These are phyloP conservation scores for Plebejus melissa DNA, from an alignment of 2,888 invertebrate genomes.

Conservation along the genomic window DNA sequence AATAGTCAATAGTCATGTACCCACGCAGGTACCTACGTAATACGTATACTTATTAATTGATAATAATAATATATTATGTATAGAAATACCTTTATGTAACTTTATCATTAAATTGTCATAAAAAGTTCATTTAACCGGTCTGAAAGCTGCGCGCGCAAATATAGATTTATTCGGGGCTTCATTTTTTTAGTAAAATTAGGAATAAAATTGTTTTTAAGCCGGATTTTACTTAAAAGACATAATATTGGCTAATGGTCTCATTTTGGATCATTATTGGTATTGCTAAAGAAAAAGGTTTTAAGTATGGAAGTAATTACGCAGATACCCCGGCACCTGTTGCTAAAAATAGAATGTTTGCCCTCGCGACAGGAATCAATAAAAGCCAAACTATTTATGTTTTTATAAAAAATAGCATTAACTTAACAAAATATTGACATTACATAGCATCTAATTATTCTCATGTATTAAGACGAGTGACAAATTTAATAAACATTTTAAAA, in stretches of 20 bases:
- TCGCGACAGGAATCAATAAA: slow-evolving; percentile 59
- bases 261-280: neutral
- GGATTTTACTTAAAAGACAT: neutral
- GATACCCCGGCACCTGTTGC: slow-evolving; percentile 64
- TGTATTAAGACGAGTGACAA: slow-evolving; percentile 29
- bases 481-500: slow-evolving; percentile 27
- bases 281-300: slow-evolving; percentile 43
- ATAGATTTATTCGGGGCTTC: neutral
- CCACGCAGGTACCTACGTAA: no score
- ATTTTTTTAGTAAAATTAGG: neutral
- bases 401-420: neutral
- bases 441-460: neutral
- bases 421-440: no score
- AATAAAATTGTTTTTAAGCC: neutral
- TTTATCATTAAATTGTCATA: neutral
- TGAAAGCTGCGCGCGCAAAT: neutral
- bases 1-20: no score
- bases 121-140: slow-evolving; percentile 1
- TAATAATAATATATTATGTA: no score
- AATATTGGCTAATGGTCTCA: neutral
- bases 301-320: slow-evolving; percentile 53
- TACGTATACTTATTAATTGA: neutral
- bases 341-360: slow-evolving; percentile 61
- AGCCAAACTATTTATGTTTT: slow-evolving; percentile 30
- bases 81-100: neutral